phyloP scores from a whole-genome alignment of 2,888 invertebrate species.

The Drosophila glabriapex region DNA sequence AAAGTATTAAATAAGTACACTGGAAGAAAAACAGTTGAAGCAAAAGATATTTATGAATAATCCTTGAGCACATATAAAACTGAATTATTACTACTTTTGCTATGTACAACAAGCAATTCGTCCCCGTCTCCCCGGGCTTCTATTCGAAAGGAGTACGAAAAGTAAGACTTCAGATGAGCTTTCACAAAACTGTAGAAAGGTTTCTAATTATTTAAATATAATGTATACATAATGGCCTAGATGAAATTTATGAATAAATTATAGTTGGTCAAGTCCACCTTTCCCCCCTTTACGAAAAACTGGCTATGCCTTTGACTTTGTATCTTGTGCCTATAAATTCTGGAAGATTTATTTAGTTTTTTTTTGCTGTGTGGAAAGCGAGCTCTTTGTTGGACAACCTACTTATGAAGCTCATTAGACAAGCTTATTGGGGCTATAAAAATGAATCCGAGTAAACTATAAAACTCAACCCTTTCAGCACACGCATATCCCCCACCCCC shows the following conservation, averaged over 20 bases:
- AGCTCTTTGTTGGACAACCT: slow-evolving; percentile 33
- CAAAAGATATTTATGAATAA: not conserved
- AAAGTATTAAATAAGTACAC: not conserved
- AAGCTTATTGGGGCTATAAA: slow-evolving; percentile 82
- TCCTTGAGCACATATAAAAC: not conserved
- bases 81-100: not conserved
- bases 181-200: not conserved
- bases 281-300: not conserved
- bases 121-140: too few species aligned
- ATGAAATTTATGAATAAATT: not conserved
- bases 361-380: slow-evolving; percentile 9
- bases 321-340: not conserved
- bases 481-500: slow-evolving; percentile 9
- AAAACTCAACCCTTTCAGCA: slow-evolving; percentile 69
- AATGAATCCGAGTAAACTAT: slow-evolving; percentile 82
- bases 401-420: slow-evolving; percentile 79
- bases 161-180: not conserved
- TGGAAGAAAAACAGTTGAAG: not conserved
- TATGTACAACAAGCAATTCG: not conserved
- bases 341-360: not conserved
- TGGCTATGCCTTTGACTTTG: not conserved
- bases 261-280: not conserved
- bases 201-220: not conserved
- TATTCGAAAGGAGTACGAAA: not conserved
- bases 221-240: too few species aligned